phyloP scores from a whole-genome alignment of 2,113 vertebrate genomes.

The Halichoeres trimaculatus region DNA sequence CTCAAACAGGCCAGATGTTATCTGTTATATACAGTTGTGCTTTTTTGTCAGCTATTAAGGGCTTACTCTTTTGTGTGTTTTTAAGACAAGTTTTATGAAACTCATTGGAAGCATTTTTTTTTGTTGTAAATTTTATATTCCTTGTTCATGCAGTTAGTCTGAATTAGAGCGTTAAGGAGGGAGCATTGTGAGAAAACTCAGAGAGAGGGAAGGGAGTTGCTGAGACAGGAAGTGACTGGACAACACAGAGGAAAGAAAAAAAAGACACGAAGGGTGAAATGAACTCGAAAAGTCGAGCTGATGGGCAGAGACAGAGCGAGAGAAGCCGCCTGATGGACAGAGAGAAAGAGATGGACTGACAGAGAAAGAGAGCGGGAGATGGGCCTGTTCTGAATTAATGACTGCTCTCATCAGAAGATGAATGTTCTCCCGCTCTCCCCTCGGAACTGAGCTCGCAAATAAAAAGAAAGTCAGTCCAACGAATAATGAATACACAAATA shows the following conservation, averaged over 20 bases:
- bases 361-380: conserved; percentile 65
- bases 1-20: background rate
- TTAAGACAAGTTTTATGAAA: too few relatives aligned
- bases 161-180: background rate
- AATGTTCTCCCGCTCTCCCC: conserved; percentile 70
- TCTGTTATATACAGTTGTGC: background rate
- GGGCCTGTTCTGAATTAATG: conserved; percentile 78
- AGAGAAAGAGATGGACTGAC: conserved; percentile 66
- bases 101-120: too few relatives aligned
- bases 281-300: conserved; percentile 43
- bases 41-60: background rate
- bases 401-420: conserved; percentile 76
- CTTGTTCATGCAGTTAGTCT: background rate
- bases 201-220: conserved; percentile 4
- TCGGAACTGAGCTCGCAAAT: conserved; percentile 64
- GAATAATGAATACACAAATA: conserved; percentile 78
- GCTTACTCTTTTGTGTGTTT: too few relatives aligned
- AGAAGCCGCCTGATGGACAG: conserved; percentile 38
- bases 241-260: conserved; percentile 33
- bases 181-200: conserved; percentile 4
- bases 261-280: conserved; percentile 42
- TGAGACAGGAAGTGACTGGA: conserved; percentile 26
- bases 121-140: background rate
- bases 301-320: conserved; percentile 57
- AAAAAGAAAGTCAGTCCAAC: conserved; percentile 70